phyloP scores from a whole-genome alignment of 2,888 invertebrate genomes.

The Drosophila quinaria region DNA sequence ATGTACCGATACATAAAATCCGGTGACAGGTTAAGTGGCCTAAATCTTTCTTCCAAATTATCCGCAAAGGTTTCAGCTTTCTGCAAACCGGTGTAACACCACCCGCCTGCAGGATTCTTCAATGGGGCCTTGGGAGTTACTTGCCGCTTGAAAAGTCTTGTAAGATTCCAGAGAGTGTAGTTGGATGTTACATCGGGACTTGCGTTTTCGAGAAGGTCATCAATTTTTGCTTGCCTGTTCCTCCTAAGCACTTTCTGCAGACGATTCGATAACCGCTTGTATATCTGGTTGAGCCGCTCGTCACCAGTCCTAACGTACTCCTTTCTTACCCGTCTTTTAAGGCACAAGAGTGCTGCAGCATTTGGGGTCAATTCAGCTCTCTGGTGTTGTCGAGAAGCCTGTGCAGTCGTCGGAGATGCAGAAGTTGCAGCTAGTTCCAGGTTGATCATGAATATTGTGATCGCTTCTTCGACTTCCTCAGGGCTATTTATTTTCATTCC shows the following conservation, averaged over 20 bases:
- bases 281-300: not conserved
- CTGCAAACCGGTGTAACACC: conserved; percentile 9
- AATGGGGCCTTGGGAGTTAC: not conserved
- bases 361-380: not conserved
- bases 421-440: too few relatives aligned
- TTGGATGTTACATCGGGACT: too few relatives aligned
- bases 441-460: too few relatives aligned
- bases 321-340: conserved; percentile 2
- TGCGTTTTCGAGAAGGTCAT: too few relatives aligned
- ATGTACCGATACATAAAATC: not conserved
- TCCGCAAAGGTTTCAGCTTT: conserved; percentile 12
- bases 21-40: not conserved
- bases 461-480: conserved; percentile 18
- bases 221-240: too few relatives aligned
- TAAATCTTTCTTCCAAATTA: conserved; percentile 13
- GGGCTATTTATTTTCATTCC: conserved; percentile 11
- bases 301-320: conserved; percentile 22
- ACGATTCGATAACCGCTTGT: too few relatives aligned
- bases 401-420: too few relatives aligned
- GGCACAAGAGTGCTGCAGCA: not conserved
- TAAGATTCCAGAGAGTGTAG: conserved; percentile 6
- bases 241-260: too few relatives aligned
- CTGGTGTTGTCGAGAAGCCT: too few relatives aligned
- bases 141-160: not conserved
- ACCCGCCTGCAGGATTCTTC: not conserved